Evolutionary conservation across 2,113 vertebrate species (phyloP).

Genomic region (Alligator sinensis): DNA sequence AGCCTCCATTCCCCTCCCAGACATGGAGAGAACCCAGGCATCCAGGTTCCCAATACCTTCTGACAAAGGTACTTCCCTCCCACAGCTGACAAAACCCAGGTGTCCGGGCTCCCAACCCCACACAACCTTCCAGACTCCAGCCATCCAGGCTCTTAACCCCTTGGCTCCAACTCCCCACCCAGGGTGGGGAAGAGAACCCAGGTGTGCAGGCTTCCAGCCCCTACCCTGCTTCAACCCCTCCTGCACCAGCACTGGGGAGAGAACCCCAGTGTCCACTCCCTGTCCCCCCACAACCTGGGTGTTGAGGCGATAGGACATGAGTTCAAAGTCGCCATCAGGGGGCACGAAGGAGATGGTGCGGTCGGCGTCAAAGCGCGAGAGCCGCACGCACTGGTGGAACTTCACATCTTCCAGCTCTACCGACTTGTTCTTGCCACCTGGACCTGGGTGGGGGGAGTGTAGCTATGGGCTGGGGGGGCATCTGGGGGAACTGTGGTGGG

Average conservation of each 20-base stretch:
- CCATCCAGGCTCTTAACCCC: not conserved
- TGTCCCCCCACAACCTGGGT: constrained; percentile 83
- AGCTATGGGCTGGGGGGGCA: not conserved
- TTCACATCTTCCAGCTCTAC: constrained; percentile 95
- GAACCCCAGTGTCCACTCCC: not conserved
- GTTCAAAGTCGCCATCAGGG: constrained; percentile 92
- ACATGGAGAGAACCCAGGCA: not conserved
- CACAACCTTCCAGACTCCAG: too few species aligned
- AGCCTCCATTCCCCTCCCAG: not conserved
- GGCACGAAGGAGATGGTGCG: constrained; percentile 95
- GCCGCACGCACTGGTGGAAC: constrained; percentile 94
- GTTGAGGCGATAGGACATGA: constrained; percentile 95
- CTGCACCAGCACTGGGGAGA: fast-evolving
- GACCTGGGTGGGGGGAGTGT: not conserved
- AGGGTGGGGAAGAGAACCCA: not conserved
- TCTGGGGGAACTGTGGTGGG: fast-evolving
- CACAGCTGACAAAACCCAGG: too few species aligned
- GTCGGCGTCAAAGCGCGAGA: constrained; percentile 93
- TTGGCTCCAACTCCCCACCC: not conserved
- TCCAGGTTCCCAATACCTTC: too few species aligned
- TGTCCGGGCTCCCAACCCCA: not conserved
- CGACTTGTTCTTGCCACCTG: constrained; percentile 91
- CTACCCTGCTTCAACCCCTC: too few species aligned
- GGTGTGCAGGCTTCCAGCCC: not conserved
- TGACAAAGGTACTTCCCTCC: too few species aligned